Evolutionary conservation across 2,888 invertebrate genomes (phyloP).

Genomic region (Alentia gelatinosa): DNA sequence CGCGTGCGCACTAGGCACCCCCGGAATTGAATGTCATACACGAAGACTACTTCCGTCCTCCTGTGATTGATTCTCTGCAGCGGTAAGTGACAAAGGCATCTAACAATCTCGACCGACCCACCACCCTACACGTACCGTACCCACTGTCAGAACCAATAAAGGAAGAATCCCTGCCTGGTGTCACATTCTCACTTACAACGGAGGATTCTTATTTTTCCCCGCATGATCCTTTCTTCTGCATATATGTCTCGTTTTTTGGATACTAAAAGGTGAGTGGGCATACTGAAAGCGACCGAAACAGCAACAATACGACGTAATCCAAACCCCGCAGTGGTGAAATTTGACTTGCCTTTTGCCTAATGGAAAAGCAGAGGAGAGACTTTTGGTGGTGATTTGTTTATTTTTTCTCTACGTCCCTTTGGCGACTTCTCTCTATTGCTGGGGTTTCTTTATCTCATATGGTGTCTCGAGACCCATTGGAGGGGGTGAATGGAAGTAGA

Average conservation of each 20-base stretch:
- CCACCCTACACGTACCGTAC: too few relatives aligned
- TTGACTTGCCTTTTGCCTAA: neutral
- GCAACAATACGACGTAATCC: neutral
- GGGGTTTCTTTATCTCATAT: neutral
- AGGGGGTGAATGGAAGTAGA: neutral
- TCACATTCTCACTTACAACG: too few relatives aligned
- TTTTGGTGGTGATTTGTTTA: neutral
- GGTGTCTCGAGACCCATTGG: neutral
- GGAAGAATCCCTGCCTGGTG: too few relatives aligned
- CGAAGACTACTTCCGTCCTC: too few relatives aligned
- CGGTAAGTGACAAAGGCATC: too few relatives aligned
- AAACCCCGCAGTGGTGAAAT: neutral
- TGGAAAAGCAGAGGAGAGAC: neutral
- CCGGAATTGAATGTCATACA: too few relatives aligned
- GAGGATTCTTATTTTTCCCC: too few relatives aligned
- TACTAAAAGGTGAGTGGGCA: neutral
- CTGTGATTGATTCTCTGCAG: too few relatives aligned
- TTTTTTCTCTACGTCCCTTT: neutral
- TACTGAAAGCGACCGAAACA: neutral
- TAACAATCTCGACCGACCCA: too few relatives aligned
- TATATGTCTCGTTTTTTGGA: too few relatives aligned
- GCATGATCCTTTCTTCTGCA: too few relatives aligned
- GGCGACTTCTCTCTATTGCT: neutral
- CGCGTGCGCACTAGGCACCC: neutral
- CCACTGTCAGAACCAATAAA: too few relatives aligned